Base-by-base conservation (phyloP, 2,888 invertebrate genomes). In the Sipha maydis region DNA sequence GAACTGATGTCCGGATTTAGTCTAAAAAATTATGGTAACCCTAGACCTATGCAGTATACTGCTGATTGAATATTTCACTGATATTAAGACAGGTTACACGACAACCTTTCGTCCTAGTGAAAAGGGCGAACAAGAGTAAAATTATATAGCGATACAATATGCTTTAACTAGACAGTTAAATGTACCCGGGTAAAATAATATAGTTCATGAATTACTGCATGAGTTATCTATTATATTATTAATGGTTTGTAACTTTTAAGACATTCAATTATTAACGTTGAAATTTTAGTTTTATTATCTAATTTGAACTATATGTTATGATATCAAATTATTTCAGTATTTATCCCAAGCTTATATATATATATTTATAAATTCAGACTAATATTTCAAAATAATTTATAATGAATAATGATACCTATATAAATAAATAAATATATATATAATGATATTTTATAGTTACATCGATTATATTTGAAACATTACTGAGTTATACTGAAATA, bases 81-180 rank as follows among this genome's bases (percentile, higher is more conserved):
- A n/a, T 69, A n/a, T 69, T 69, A 28, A n/a, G 69, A 69, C 69
- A 69, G 69, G 69, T 69, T 69, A n/a, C 69, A 69, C 28, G 69
- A 5, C 69, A n/a, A n/a, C 69, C 28, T 69, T 4, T 1, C 69
- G 69, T 69, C 21, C 8, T 11, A 69, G 4, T 69, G 48, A 17
- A 48, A 48, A 76, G n/a, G 48, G 41, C n/a, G 41, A 48, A 76
- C 14, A 76, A 76, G 25, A 76, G 25, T 75, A n/a, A n/a, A n/a
- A 3, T 25, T 69, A 28, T 61, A 61, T 41, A 75, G 8, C 21
- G 17, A 76, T 41, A 48, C 41, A 76, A 48, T 76, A 41, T 41
- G n/a, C 5, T 3, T 76, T n/a, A n/a, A n/a, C n/a, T n/a, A n/a
- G n/a, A n/a, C n/a, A n/a, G 17, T 76, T 76, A 76, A 76, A 76